Evolutionary conservation across 2,113 vertebrate species (phyloP), one percentile per base, ranked within the genome.

Genomic region (Hypomesus transpacificus): DNA sequence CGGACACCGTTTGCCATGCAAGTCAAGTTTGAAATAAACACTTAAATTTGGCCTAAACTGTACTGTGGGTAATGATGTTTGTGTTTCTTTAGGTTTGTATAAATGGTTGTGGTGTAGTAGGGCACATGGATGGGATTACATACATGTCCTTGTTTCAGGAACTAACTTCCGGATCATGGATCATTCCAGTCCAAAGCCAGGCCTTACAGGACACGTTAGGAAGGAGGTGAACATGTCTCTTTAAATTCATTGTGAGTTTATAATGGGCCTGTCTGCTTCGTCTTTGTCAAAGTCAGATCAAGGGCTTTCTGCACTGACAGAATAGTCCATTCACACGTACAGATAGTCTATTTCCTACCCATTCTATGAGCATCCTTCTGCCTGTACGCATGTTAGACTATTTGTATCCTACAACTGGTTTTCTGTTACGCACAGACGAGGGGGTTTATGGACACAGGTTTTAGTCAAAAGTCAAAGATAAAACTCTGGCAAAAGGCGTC

Each of bases 1-100:
- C 70, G 56, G 80, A 86, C 82, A 85, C 71, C 18, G 73, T 86
- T 79, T 80, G 89, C 82, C 89, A 91, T 91, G 89, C 87, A 91
- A 75, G 46, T 70, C 65, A 75, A 79, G 78, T 85, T 73, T 83
- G 77, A 85, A 81, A 85, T 69, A 65, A 80, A 84, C 68, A 69
- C 73, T 75, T 84, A 77, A 75, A 46, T 73, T 74, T 74, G 80
- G 65, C 74, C 52, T 52, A 82, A 76, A 68, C 63, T 51, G 11
- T 34, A 57, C 76, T 77, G 71, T 68, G 71, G 51, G 60, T 63
- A 70, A 67, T 72, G 75, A 69, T 34, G 58, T 46, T 66, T 76
- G 78, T 76, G 69, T 75, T 69, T 70, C 67, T 71, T 66, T 66
- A n/a, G 14, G 70, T 67, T 73, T 68, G 69, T 71, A 71, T 71